Evolutionary conservation across 2,888 invertebrate genomes (phyloP), one percentile per base, ranked within the genome.

Genomic region (Julus scandinavius): DNA sequence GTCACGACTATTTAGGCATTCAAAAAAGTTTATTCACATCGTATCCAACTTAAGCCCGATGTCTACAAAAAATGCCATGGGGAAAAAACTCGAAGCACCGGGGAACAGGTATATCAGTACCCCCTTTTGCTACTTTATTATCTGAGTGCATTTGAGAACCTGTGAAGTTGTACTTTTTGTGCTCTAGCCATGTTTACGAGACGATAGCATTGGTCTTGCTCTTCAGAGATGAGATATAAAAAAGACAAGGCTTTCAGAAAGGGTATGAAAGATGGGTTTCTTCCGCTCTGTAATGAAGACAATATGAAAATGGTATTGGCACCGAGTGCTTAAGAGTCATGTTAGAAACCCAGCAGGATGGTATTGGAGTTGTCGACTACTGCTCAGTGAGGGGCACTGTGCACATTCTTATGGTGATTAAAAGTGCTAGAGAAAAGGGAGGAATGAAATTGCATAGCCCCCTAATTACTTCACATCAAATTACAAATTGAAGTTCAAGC

Each of bases 41-140:
- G 72, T 11, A 29, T 72, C 72, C 29, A 72, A 29, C 15, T 72
- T 29, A 29, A 13, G 72, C 29, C 13, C 29, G 29, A 72, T n/a
- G 29, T 29, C 72, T 29, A 72, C 7, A 72, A 63, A 63, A 63
- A 54, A 15, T 54, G 11, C 15, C 54, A 13, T 17, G 54, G 15
- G 54, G 54, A 15, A 15, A 54, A 54, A 54, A 54, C 54, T 15
- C 15, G 15, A 13, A 54, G 17, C 54, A 54, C 17, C 54, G 54
- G 45, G 45, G 45, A 45, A 45, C 45, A 45, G 45, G 45, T 45
- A 63, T n/a, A 63, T 63, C 72, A 29, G 29, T 72, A 72, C 72
- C 72, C 72, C 72, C 63, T 72, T 72, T 72, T 29, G 72, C 11
- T 72, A 72, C 72, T 72, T 72, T 72, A 72, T 72, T 72, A 72